Evolutionary conservation across 2,113 vertebrate species (phyloP).

Genomic region (Gymnogyps californianus): DNA sequence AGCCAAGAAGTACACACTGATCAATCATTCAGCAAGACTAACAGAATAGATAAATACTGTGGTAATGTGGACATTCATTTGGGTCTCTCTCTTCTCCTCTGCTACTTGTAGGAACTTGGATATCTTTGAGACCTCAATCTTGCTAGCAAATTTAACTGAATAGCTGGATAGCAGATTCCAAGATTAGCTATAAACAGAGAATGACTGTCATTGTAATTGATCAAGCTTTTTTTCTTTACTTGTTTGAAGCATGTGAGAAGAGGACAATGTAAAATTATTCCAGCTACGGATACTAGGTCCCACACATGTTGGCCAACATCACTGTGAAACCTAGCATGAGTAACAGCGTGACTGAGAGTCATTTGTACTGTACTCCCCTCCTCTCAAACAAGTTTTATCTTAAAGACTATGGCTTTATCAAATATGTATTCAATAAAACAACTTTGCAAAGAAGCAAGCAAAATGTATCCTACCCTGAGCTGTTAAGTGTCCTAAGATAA

Average conservation of each 20-base stretch:
- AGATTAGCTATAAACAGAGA: neutral
- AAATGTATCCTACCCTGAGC: neutral
- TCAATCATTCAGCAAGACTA: neutral
- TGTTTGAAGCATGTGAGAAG: neutral
- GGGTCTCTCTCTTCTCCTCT: neutral
- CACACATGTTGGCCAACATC: rapidly evolving
- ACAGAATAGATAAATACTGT: neutral
- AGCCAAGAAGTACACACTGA: neutral
- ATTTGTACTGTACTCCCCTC: neutral
- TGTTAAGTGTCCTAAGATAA: neutral
- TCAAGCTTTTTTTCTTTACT: neutral
- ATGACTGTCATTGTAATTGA: neutral
- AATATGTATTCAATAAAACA: neutral
- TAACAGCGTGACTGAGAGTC: neutral
- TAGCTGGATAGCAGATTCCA: neutral
- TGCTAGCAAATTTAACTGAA: neutral
- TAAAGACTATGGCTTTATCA: neutral
- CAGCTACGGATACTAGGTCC: neutral
- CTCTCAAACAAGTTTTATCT: neutral
- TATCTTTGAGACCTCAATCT: neutral
- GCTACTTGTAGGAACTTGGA: neutral
- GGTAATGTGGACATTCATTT: neutral
- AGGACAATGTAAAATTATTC: neutral
- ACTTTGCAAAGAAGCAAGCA: neutral
- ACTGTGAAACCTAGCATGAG: neutral